Conservation (phyloP, 2,888 invertebrate species). For the Drosophila nr. fundita region DNA sequence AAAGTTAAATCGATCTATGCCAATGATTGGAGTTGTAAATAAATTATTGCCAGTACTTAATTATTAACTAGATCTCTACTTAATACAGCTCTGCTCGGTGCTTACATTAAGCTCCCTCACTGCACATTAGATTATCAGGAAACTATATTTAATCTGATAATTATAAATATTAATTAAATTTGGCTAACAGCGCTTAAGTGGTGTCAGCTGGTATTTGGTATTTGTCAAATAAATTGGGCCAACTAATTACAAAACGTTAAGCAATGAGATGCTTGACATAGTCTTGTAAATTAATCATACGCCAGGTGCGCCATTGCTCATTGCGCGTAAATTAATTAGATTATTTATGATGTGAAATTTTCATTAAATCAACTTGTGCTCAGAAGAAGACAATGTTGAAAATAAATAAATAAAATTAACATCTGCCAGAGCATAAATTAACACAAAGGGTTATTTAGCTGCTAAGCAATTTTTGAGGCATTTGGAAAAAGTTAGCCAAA, state of each 20-base stretch:
- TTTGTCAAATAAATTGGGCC: slow-evolving; percentile 44
- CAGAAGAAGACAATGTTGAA: slow-evolving; percentile 2
- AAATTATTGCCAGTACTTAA: neutral
- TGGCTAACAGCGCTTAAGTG: neutral
- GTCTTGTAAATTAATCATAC: slow-evolving; percentile 68
- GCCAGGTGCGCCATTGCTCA: slow-evolving; percentile 58
- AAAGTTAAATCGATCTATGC: neutral
- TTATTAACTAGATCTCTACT: neutral
- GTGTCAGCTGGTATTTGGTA: slow-evolving; percentile 13
- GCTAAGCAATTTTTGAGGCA: neutral
- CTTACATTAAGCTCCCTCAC: neutral
- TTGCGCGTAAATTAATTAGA: slow-evolving; percentile 65
- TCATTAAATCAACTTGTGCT: slow-evolving; percentile 66
- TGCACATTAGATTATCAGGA: neutral
- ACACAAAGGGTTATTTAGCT: neutral
- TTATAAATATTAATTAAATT: slow-evolving; percentile 44
- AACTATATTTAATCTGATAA: slow-evolving; percentile 22
- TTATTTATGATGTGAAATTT: slow-evolving; percentile 69
- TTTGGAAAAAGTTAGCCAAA: neutral
- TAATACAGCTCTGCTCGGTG: no score
- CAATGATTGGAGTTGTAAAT: slow-evolving; percentile 1
- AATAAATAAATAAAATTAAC: neutral
- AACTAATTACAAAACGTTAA: slow-evolving; percentile 29
- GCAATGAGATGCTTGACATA: slow-evolving; percentile 13
- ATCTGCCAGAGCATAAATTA: neutral